Percentiles rank a stretch among this genome's conserved stretches.
Conservation (phyloP, 2,113 vertebrate genomes). For the Perca fluviatilis region DNA sequence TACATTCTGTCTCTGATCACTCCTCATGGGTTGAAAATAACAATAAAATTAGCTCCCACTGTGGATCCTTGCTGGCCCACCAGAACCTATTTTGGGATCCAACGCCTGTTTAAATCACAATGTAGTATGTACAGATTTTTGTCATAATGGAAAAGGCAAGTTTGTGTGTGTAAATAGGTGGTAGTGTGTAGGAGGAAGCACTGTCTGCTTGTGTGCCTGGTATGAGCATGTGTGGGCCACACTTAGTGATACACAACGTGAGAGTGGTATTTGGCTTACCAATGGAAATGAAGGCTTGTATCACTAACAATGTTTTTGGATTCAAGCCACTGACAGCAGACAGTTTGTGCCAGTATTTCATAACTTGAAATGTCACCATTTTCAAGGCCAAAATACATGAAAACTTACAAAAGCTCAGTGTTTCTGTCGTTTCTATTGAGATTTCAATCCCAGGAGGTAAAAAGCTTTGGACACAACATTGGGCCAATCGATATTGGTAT, state of each 20-base stretch:
- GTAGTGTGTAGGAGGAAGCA: constrained; percentile 64
- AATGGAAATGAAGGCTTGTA: constrained; percentile 51
- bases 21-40: constrained; percentile 12
- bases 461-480: not conserved
- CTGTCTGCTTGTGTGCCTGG: constrained; percentile 56
- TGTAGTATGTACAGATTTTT: constrained; percentile 10
- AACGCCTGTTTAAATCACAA: constrained; percentile 15
- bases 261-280: constrained; percentile 62
- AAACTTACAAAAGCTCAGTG: constrained; percentile 48
- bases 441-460: not conserved
- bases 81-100: not conserved
- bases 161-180: constrained; percentile 48
- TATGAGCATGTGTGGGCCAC: constrained; percentile 72
- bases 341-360: constrained; percentile 66
- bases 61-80: not conserved
- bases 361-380: constrained; percentile 69
- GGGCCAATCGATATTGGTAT: not conserved
- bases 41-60: constrained; percentile 19
- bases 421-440: not conserved
- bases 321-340: constrained; percentile 62
- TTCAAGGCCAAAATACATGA: constrained; percentile 52
- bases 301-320: constrained; percentile 65
- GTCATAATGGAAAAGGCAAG: constrained; percentile 18
- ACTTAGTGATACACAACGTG: constrained; percentile 71
- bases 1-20: not conserved